These are phyloP conservation scores for Microhierax caerulescens DNA, from an alignment of 2,797 vertebrate species.

Conservation along the genomic window DNA sequence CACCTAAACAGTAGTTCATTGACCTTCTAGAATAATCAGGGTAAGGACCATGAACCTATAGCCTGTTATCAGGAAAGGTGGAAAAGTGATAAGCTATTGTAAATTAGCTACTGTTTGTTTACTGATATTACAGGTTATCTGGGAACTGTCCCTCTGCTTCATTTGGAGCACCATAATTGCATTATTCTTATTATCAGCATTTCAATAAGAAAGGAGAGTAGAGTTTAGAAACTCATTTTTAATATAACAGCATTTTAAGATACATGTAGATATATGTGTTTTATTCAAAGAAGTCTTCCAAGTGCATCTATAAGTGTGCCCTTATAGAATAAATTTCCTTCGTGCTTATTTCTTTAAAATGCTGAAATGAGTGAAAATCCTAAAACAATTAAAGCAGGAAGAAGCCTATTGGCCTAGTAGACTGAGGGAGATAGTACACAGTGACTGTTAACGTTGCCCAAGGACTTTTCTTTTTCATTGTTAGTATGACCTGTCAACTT, in stretches of 20 bases:
- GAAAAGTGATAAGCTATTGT: neutral
- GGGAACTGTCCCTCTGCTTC: neutral
- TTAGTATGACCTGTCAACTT: neutral
- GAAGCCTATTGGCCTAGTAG: neutral
- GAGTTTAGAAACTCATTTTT: neutral
- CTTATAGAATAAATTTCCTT: neutral
- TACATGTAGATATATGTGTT: neutral
- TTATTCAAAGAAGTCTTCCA: neutral
- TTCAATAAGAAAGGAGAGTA: neutral
- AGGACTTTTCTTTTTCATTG: neutral
- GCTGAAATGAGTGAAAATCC: neutral
- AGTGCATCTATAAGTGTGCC: neutral
- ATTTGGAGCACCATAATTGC: neutral
- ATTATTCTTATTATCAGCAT: neutral
- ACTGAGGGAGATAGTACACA: neutral
- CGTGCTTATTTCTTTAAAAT: neutral
- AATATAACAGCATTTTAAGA: neutral
- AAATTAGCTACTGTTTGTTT: neutral
- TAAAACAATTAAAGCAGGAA: neutral
- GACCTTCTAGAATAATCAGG: neutral
- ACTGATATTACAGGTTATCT: neutral
- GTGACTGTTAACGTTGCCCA: neutral
- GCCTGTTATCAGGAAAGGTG: neutral
- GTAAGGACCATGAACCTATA: neutral
- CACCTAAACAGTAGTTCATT: neutral